Conservation (phyloP, 2,888 invertebrate species). For the Bimastos eiseni region DNA sequence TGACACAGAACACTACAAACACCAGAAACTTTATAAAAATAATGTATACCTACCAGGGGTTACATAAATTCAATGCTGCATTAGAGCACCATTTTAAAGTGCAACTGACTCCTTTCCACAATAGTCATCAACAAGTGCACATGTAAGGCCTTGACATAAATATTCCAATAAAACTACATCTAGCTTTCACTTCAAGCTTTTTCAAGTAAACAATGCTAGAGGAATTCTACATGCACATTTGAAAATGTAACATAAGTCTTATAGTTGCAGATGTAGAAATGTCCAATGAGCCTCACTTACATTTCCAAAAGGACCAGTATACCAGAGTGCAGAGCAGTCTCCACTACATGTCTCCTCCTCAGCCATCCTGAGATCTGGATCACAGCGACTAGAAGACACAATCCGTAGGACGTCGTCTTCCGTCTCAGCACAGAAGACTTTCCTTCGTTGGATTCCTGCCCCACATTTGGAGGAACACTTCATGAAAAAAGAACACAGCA, state of each 20-base stretch:
- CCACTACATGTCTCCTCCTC: conserved; percentile 16
- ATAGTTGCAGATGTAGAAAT: neutral
- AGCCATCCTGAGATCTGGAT: conserved; percentile 8
- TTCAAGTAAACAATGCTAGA: neutral
- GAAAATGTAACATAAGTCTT: neutral
- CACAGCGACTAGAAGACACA: conserved; percentile 17
- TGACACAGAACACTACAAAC: conserved; percentile 64
- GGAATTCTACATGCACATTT: neutral
- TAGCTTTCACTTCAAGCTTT: neutral
- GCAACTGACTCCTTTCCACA: no score
- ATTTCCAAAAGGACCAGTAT: conserved; percentile 75
- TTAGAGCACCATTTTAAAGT: no score
- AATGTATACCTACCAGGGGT: neutral
- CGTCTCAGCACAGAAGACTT: conserved; percentile 50
- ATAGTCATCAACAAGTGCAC: no score
- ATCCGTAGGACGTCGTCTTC: neutral
- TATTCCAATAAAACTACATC: no score
- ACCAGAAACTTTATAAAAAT: neutral
- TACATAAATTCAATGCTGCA: neutral
- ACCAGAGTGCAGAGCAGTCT: conserved; percentile 76
- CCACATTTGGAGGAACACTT: conserved; percentile 59
- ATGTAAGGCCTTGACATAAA: no score
- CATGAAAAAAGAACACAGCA: conserved; percentile 5
- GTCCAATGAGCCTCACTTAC: conserved; percentile 55
- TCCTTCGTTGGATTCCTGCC: conserved; percentile 50